Base-by-base conservation (phyloP, 1,140 invertebrate species). In the Conus betulinus region DNA sequence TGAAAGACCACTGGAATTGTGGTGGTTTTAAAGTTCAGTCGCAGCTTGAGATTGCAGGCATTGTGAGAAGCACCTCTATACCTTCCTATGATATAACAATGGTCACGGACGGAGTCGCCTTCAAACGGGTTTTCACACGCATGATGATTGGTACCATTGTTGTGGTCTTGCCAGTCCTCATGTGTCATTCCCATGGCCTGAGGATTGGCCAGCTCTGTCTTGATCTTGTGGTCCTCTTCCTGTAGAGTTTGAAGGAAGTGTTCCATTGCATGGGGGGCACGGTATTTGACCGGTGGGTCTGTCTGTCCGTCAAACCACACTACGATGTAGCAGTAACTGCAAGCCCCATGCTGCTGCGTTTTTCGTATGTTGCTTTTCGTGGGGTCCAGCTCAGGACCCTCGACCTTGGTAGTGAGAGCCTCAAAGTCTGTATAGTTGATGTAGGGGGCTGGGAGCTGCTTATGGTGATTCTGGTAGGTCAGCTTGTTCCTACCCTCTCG, bases 371-470 rank as follows among this genome's bases (percentile, higher is more conserved):
- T 84, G n/a, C 39, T 86, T 67, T 88, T 79, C n/a, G 39, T 78
- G 53, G 87, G 87, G 27, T 79, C 67, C 4, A 27, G 51, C 6
- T 83, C 79, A 0, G 53, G n/a, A 11, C 85, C 89, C 51, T 76
- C 79, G 13, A 90, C 17, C 25, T 90, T 90, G 10, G 88, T 87
- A 20, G 88, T 91, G 27, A 90, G 60, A 17, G 85, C 78, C 51
- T 90, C 89, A 85, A 91, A 89, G 71, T 91, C 87, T 3, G 89
- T 85, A 15, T 85, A 85, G 13, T 57, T 85, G 84, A 89, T 88
- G 57, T 82, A 89, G 13, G 88, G 84, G n/a, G 79, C 79, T n/a
- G 20, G 55, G 0, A 91, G 88, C 87, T 91, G 91, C 88, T 88
- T 90, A 51, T 89, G 76, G 23, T 88, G 39, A 67, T 89, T 88